Evolutionary conservation across 2,797 vertebrate species (phyloP).

Genomic region (Takifugu ocellatus): DNA sequence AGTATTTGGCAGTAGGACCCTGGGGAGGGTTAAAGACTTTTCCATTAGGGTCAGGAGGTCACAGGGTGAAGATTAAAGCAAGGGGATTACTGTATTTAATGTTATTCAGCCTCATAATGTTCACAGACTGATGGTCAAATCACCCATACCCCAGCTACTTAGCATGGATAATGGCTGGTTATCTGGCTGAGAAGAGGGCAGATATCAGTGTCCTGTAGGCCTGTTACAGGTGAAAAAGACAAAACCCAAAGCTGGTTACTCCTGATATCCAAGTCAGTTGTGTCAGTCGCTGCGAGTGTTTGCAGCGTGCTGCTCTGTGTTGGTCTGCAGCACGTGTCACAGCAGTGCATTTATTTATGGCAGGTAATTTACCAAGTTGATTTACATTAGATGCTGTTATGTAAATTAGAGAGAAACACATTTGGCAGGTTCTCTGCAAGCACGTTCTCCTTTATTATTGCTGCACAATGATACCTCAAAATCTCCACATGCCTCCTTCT

Average conservation of each 20-base stretch:
- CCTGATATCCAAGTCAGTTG: constrained; percentile 27
- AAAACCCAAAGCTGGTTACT: constrained; percentile 11
- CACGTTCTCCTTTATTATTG: constrained; percentile 8
- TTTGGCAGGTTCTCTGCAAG: constrained; percentile 37
- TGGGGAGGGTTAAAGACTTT: constrained; percentile 62
- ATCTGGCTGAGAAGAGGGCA: constrained; percentile 52
- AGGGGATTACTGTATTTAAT: constrained; percentile 78
- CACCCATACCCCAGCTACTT: constrained; percentile 58
- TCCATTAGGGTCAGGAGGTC: constrained; percentile 67
- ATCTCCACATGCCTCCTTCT: too few relatives aligned
- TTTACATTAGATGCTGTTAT: constrained; percentile 64
- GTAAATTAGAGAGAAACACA: constrained; percentile 65
- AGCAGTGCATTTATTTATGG: constrained; percentile 65
- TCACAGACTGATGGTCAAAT: constrained; percentile 72
- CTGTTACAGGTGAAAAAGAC: constrained; percentile 14
- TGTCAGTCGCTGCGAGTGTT: constrained; percentile 16
- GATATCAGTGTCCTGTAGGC: constrained; percentile 39
- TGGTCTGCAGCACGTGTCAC: constrained; percentile 37
- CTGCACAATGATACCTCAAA: too few relatives aligned
- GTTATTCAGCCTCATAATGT: constrained; percentile 60
- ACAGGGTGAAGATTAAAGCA: constrained; percentile 75
- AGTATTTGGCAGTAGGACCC: constrained; percentile 54
- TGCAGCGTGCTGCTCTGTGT: constrained; percentile 38
- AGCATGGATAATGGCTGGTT: constrained; percentile 60
- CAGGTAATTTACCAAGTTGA: constrained; percentile 55